Evolutionary conservation across 2,888 invertebrate species (phyloP), one percentile per base, ranked within the genome.

Genomic region (Temnothorax unifasciatus): DNA sequence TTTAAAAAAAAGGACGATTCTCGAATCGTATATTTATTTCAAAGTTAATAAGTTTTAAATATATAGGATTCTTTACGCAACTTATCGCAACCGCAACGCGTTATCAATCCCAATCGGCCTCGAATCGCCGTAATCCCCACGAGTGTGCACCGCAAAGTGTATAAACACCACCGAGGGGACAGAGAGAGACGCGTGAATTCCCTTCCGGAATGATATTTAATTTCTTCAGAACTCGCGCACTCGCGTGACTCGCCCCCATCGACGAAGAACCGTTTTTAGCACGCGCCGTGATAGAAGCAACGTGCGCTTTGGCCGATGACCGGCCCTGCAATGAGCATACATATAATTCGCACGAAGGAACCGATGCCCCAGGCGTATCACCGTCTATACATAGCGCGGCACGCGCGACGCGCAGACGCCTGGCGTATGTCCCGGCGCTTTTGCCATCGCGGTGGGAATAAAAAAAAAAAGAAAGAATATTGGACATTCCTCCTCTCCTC

Each of bases 311-410:
- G 88, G 88, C 86, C 92, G 91, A 89, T 90, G 89, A 90, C 89
- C 90, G 85, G 85, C 85, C 88, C 85, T 86, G 88, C 90, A 91
- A 89, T 92, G 91, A 91, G 89, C 79, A 79, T 91, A 90, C 73
- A 61, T 91, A 90, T 87, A 89, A 92, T 92, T 92, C 90, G 92
- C 92, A 91, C 89, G 87, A 85, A 88, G 85, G 88, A 90, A 92
- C 87, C 88, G 90, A 88, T 91, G 89, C 91, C 88, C 86, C 82
- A 83, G 87, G 87, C 85, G 86, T 86, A 92, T 90, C 87, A 88
- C 85, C 84, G 86, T 90, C 92, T 93, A 93, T 92, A 93, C 93
- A 93, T 93, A 93, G 92, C 87, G 79, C 83, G 90, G 88, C 89
- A 66, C 86, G 89, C 87, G 88, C 88, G 89, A 85, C 88, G 92